These are phyloP conservation scores for Leistus spinibarbis DNA, from an alignment of 2,888 invertebrate genomes.

Conservation along the genomic window DNA sequence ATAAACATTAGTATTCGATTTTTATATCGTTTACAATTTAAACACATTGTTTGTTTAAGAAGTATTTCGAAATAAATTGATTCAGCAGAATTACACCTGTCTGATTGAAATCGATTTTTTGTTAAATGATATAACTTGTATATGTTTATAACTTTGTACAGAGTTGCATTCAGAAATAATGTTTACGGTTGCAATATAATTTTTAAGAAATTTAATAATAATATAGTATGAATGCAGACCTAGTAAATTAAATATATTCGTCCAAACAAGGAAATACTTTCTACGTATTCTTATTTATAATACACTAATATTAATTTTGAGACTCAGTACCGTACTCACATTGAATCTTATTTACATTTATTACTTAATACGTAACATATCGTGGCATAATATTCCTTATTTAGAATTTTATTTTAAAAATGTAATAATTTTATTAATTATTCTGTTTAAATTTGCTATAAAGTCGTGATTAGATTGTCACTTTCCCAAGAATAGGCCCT, in stretches of 20 bases:
- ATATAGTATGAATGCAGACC: neutral
- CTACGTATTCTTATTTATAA: neutral
- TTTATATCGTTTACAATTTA: neutral
- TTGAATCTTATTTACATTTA: no score
- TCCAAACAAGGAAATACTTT: neutral
- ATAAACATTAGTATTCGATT: neutral
- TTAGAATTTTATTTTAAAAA: no score
- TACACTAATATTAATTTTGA: neutral
- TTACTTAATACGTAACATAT: no score
- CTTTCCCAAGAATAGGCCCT: no score
- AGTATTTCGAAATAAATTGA: neutral
- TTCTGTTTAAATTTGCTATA: no score
- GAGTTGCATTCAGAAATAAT: neutral
- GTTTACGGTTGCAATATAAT: neutral
- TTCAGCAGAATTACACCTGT: neutral
- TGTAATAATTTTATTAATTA: no score
- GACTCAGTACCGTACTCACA: neutral
- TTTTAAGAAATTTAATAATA: no score
- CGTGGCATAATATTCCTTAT: no score
- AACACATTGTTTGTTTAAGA: neutral
- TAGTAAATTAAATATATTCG: neutral
- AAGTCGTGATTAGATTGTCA: no score
- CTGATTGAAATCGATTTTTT: no score
- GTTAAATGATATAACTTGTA: neutral
- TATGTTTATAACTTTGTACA: neutral